Conservation (phyloP, 2,113 vertebrate genomes). For the Setophaga coronata region DNA sequence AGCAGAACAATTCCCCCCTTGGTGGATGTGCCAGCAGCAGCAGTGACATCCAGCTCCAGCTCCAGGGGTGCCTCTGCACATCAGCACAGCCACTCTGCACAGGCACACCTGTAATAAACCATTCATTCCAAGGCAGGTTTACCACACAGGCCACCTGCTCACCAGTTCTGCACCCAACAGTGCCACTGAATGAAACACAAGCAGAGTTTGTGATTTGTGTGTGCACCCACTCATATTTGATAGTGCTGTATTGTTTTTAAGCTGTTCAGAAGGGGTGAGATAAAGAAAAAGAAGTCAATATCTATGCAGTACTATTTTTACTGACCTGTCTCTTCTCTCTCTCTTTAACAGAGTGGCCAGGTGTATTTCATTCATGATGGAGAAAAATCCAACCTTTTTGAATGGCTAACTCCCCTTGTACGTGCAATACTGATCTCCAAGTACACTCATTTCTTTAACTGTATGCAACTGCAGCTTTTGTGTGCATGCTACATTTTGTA, state of each 20-base stretch:
- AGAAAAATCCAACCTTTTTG: slow-evolving; percentile 88
- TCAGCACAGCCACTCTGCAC: neutral
- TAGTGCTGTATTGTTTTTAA: neutral
- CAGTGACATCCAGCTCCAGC: neutral
- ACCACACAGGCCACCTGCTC: neutral
- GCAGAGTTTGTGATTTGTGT: neutral
- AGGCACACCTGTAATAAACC: neutral
- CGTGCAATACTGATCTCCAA: slow-evolving; percentile 50
- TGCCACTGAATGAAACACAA: neutral
- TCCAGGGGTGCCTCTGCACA: neutral
- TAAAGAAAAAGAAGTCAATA: neutral
- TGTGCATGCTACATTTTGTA: neutral
- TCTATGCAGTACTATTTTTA: neutral
- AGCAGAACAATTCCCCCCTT: neutral
- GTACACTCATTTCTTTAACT: neutral
- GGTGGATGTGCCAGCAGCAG: neutral
- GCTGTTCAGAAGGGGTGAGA: neutral
- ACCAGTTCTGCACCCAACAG: neutral
- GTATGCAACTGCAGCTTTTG: neutral
- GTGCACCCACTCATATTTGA: neutral
- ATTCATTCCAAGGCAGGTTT: neutral
- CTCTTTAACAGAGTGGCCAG: slow-evolving; percentile 85
- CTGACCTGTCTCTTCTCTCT: neutral
- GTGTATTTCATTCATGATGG: slow-evolving; percentile 94
- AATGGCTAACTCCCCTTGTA: slow-evolving; percentile 92